Base-by-base conservation (phyloP, 2,797 vertebrate genomes). In the Crenuchus spilurus region DNA sequence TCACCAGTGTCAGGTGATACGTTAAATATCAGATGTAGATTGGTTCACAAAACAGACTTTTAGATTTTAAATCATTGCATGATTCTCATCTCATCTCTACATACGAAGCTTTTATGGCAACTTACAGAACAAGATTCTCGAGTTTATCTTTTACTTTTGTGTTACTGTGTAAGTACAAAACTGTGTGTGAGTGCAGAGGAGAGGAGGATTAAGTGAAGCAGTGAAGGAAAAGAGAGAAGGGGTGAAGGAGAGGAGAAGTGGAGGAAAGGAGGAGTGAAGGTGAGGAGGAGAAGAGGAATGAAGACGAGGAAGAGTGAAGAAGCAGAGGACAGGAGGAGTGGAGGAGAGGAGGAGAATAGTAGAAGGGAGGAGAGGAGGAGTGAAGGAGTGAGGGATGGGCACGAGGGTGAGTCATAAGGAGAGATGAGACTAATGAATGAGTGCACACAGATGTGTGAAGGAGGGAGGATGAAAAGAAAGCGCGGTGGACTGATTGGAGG, bases 381-480 rank as follows among this genome's bases (percentile, higher is more conserved):
- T 67, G 54, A 74, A 62, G 65, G 52, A 70, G 52, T 13, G 55
- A 65, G 54, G 68, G 22, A 37, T 4, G 70, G 52, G 46, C 71
- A 33, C 41, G 48, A 11, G 37, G 51, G 35, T 77, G 74, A 79
- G 46, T 82, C 77, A 82, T 69, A 57, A 70, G 42, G 31, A 76
- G 60, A 76, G 54, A 82, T 52, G 63, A 63, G 67, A 41, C 3
- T 22, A 62, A 54, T 72, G 41, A 77, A 77, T 44, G 62, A 67
- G 63, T 54, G 71, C 64, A 42, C 73, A 80, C 67, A 74, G 61
- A 74, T 69, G 77, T 79, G 74, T 77, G 74, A 82, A 79, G 72
- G 51, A 68, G 72, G 67, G 66, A 76, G 70, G 74, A 83, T 81
- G 76, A 84, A 84, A 81, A 77, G 78, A 76, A 72, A 37, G 5